A percentile compares a stretch with the other conserved stretches of the same genome.
phyloP scores from a whole-genome alignment of 2,797 vertebrate genomes.

The Argya squamiceps region DNA sequence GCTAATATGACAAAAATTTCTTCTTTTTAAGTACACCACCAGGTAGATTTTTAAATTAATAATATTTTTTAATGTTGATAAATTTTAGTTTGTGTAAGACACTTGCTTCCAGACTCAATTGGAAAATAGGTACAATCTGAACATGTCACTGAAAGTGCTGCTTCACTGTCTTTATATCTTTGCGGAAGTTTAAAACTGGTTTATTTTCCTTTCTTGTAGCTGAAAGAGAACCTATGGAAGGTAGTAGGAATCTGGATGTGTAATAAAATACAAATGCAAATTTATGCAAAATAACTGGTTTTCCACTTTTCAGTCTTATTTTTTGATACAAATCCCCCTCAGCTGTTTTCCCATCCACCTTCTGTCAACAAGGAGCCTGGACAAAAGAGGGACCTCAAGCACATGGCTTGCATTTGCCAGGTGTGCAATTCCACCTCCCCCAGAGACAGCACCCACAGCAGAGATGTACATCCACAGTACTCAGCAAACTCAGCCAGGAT shows the following conservation, averaged over 20 bases:
- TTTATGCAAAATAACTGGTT: not conserved
- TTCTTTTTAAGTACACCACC: not conserved
- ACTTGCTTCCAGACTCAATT: not conserved
- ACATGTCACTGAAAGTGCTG: not conserved
- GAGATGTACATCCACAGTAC: rapidly evolving
- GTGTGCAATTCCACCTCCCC: not conserved
- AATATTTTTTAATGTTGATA: not conserved
- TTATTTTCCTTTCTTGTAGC: not conserved
- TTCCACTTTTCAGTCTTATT: not conserved
- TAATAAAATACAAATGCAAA: not conserved
- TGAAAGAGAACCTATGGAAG: not conserved
- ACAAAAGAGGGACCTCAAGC: not conserved
- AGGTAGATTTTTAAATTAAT: not conserved
- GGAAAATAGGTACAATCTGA: not conserved
- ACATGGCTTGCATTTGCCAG: not conserved
- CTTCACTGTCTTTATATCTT: not conserved
- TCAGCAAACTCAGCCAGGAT: not conserved
- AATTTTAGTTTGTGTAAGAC: not conserved
- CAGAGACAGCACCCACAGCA: not conserved
- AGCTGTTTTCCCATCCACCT: not conserved
- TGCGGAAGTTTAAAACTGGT: not conserved
- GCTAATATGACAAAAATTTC: not conserved
- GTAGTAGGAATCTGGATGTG: rapidly evolving
- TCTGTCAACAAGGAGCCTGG: not conserved
- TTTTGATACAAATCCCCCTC: not conserved